A percentile compares a stretch with the other conserved stretches of the same genome.
phyloP scores from a whole-genome alignment of 2,888 invertebrate species.

The Thereva nobilitata region DNA sequence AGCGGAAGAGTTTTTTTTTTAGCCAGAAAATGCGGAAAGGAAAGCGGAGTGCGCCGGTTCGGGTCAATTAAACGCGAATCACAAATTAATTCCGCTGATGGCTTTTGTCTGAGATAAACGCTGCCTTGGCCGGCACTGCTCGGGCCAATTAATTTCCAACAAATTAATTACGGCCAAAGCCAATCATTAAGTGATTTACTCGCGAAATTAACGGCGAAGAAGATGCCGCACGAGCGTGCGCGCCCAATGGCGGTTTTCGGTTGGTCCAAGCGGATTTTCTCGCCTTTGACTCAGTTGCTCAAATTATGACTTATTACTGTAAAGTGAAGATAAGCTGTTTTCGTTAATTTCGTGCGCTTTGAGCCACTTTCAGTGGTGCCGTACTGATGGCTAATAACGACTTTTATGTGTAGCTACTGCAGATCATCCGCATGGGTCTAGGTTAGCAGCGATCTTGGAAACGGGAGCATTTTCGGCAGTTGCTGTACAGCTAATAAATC shows the following conservation, averaged over 20 bases:
- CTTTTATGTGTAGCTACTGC: too few relatives aligned
- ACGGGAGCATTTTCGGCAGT: too few relatives aligned
- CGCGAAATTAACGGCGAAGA: slow-evolving; percentile 39
- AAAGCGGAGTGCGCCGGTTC: slow-evolving; percentile 29
- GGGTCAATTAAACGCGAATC: slow-evolving; percentile 35
- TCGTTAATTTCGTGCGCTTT: too few relatives aligned
- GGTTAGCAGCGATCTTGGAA: too few relatives aligned
- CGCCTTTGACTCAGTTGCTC: too few relatives aligned
- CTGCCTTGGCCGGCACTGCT: slow-evolving; percentile 9
- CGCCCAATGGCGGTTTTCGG: slow-evolving; percentile 1
- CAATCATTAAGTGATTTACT: slow-evolving; percentile 43
- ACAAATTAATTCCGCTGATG: slow-evolving; percentile 35
- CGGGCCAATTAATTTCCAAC: slow-evolving; percentile 41
- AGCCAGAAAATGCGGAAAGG: slow-evolving; percentile 25
- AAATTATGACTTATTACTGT: too few relatives aligned
- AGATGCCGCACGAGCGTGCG: neutral
- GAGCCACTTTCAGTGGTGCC: too few relatives aligned
- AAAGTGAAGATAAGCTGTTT: too few relatives aligned
- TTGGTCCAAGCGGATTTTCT: too few relatives aligned
- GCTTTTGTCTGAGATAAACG: slow-evolving; percentile 33
- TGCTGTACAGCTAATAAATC: too few relatives aligned
- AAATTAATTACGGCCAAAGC: slow-evolving; percentile 40
- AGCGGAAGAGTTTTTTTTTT: slow-evolving; percentile 28
- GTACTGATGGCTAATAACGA: too few relatives aligned
- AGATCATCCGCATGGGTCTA: too few relatives aligned